Conservation (phyloP, 1,140 invertebrate species). For the Rhagoletis pomonella region DNA sequence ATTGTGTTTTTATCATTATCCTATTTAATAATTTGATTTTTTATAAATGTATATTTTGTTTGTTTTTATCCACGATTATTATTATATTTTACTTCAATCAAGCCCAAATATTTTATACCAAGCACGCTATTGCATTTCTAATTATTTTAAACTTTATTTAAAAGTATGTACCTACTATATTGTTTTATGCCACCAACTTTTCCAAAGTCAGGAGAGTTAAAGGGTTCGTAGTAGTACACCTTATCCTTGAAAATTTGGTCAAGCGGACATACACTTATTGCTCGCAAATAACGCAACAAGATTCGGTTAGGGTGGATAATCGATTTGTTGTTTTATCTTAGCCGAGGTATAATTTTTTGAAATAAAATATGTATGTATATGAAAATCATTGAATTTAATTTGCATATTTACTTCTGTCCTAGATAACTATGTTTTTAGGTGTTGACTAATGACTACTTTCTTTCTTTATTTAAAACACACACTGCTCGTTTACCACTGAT, state of each 20-base stretch:
- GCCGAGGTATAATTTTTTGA: not conserved
- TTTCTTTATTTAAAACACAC: slow-evolving; percentile 25
- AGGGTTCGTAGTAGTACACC: not conserved
- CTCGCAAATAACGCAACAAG: not conserved
- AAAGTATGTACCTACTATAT: not conserved
- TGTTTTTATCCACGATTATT: slow-evolving; percentile 8
- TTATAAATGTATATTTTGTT: not conserved
- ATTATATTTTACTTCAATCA: not conserved
- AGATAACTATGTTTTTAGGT: not conserved
- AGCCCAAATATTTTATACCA: slow-evolving; percentile 9
- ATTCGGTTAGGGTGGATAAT: not conserved
- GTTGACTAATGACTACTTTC: slow-evolving; percentile 12
- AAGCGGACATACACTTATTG: not conserved
- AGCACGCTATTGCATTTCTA: slow-evolving; percentile 21
- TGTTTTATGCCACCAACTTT: not conserved
- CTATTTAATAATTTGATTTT: slow-evolving; percentile 38
- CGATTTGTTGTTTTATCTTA: not conserved
- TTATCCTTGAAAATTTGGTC: not conserved
- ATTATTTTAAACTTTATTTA: not conserved
- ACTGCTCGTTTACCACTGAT: not conserved
- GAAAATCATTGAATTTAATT: not conserved
- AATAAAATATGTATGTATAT: not conserved
- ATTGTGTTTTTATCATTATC: slow-evolving; percentile 40
- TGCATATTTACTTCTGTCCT: not conserved
- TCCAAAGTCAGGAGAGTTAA: slow-evolving; percentile 5